Evolutionary conservation across 1,140 invertebrate species (phyloP).

Genomic region (Hermatobates lingyangjiaoensis): DNA sequence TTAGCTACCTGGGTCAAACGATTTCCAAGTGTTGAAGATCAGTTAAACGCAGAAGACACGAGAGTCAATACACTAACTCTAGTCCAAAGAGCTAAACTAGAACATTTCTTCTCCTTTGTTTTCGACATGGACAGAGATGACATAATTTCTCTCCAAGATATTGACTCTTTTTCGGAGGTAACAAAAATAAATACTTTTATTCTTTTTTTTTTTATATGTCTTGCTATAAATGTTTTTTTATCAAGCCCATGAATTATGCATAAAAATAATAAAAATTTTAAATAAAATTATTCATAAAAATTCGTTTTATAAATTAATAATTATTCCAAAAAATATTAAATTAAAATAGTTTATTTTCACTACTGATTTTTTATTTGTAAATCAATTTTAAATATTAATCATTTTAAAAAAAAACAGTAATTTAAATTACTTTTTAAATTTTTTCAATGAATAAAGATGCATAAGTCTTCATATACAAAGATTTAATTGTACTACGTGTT

Average conservation of each 20-base stretch:
- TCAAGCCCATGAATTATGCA: too few relatives aligned
- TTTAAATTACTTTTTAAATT: too few relatives aligned
- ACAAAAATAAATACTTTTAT: not conserved
- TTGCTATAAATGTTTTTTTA: too few relatives aligned
- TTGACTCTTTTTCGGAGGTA: constrained; percentile 47
- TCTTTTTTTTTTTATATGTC: not conserved
- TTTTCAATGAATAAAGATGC: too few relatives aligned
- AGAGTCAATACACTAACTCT: constrained; percentile 30
- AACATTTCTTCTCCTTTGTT: constrained; percentile 43
- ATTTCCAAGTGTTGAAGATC: constrained; percentile 36
- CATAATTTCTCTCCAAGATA: constrained; percentile 44
- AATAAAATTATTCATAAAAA: too few relatives aligned
- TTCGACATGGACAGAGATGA: constrained; percentile 49
- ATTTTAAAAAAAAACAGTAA: too few relatives aligned
- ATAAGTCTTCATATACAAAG: too few relatives aligned
- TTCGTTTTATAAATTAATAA: not conserved
- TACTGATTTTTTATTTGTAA: not conserved
- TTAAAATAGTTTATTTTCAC: not conserved
- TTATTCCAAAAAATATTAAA: not conserved
- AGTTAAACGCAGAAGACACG: constrained; percentile 26
- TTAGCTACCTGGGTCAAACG: constrained; percentile 46
- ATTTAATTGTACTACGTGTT: too few relatives aligned
- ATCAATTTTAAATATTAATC: too few relatives aligned
- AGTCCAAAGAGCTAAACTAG: constrained; percentile 43
- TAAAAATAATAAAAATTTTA: too few relatives aligned